phyloP scores from a whole-genome alignment of 2,888 invertebrate species.

The Sepiola atlantica region DNA sequence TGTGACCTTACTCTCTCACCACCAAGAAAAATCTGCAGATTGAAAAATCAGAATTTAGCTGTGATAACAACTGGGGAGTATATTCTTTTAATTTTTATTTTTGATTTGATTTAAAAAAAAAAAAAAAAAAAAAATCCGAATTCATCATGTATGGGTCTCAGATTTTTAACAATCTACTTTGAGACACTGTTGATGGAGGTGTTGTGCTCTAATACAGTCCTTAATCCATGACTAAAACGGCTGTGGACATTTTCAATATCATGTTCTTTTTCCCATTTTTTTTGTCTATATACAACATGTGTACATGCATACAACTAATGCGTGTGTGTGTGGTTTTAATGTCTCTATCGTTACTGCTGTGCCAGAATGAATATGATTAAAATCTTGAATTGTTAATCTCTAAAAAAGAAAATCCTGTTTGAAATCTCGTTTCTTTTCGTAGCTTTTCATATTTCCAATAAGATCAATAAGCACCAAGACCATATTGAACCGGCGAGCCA shows the following conservation, averaged over 20 bases:
- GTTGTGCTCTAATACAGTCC: not conserved
- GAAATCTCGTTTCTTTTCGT: not conserved
- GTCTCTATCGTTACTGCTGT: not conserved
- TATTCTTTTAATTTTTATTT: constrained; percentile 14
- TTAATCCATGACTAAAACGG: not conserved
- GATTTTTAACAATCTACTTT: not conserved
- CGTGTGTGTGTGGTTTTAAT: not conserved
- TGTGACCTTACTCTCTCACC: constrained; percentile 34
- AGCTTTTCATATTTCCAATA: not conserved
- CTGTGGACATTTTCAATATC: not conserved
- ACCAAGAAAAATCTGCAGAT: constrained; percentile 34
- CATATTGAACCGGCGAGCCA: not conserved
- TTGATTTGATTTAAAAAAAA: not conserved
- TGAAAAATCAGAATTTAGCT: constrained; percentile 45
- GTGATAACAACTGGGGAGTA: constrained; percentile 46
- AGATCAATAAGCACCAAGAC: not conserved
- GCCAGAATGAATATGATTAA: not conserved
- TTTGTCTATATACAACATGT: no score
- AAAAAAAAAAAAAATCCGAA: no score
- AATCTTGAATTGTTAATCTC: not conserved
- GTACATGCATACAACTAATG: no score
- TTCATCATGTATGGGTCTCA: constrained; percentile 23
- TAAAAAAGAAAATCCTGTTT: not conserved
- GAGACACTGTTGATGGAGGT: constrained; percentile 1
- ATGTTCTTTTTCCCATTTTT: not conserved